Evolutionary conservation across 2,888 invertebrate genomes (phyloP).

Genomic region (Acronicta alni): DNA sequence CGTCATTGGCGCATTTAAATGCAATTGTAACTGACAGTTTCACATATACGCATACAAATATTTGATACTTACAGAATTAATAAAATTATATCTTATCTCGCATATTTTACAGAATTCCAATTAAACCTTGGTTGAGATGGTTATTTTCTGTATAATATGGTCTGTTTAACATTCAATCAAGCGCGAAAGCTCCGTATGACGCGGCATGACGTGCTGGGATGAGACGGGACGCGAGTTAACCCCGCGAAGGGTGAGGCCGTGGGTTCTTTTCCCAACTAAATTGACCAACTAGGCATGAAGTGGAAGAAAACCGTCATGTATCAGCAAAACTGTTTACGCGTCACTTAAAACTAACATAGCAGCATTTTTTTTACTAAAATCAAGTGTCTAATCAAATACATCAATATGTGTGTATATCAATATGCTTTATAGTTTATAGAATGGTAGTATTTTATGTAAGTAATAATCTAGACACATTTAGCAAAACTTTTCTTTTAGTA

Average conservation of each 20-base stretch:
- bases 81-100: neutral
- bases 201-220: conserved; percentile 47
- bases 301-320: conserved; percentile 37
- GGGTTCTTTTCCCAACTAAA: conserved; percentile 17
- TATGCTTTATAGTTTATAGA: too few relatives aligned
- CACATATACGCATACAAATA: neutral
- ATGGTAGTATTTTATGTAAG: too few relatives aligned
- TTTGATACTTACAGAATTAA: neutral
- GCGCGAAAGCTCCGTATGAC: conserved; percentile 53
- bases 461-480: too few relatives aligned
- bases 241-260: conserved; percentile 1
- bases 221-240: too few relatives aligned
- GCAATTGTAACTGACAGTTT: neutral
- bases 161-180: conserved; percentile 53
- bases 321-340: conserved; percentile 19
- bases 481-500: too few relatives aligned
- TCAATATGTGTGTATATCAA: too few relatives aligned
- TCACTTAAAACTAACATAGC: conserved; percentile 22
- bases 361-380: neutral
- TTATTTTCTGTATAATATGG: conserved; percentile 21
- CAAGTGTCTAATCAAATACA: too few relatives aligned
- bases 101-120: neutral
- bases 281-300: conserved; percentile 41
- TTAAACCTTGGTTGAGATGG: neutral
- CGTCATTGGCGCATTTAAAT: neutral